Evolutionary conservation across 2,113 vertebrate genomes (phyloP), one percentile per base, ranked within the genome.

Genomic region (Myiopsitta monachus): DNA sequence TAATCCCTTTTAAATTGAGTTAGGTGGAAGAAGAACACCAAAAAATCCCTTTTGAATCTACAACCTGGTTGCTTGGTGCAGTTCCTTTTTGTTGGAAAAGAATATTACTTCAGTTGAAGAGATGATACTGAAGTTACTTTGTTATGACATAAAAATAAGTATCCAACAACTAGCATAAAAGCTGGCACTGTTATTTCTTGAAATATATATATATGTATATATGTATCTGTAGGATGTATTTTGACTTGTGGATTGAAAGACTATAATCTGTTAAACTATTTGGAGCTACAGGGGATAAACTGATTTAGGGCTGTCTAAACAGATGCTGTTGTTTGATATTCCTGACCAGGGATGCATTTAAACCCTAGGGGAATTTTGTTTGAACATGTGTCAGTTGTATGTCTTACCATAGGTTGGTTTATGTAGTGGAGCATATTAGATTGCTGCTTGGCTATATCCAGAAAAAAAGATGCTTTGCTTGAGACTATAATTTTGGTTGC

Each of bases 251-350:
- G 52, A 17, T 14, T 80, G 55, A 8, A 41, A 91, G 38, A 23
- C 24, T 79, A 41, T 83, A 26, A 87, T 84, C 33, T 79, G n/a
- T 61, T 94, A 73, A 92, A 43, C 28, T 72, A 24, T 86, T 63
- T 30, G 54, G n/a, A 76, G 78, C 28, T 76, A 19, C 8, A 41
- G 54, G 51, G 41, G 14, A 26, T 39, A 75, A 66, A 70, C 49
- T 49, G 36, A 85, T 17, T 78, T 64, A 33, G n/a, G 44, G 19
- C 54, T 90, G 16, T 46, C n/a, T 27, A 19, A 62, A 82, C 87
- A 96, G 62, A 51, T 62, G 24, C 54, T 75, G 10, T 62, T 81
- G 31, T 88, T 78, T 95, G 80, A 83, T 91, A 63, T 83, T 94
- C 18, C 55, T 85, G 52, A 72, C 91, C 4, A 10, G 72, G 68